A percentile compares a stretch with the other conserved stretches of the same genome.
Conservation (phyloP, 2,888 invertebrate genomes). For the Euplexia lucipara region DNA sequence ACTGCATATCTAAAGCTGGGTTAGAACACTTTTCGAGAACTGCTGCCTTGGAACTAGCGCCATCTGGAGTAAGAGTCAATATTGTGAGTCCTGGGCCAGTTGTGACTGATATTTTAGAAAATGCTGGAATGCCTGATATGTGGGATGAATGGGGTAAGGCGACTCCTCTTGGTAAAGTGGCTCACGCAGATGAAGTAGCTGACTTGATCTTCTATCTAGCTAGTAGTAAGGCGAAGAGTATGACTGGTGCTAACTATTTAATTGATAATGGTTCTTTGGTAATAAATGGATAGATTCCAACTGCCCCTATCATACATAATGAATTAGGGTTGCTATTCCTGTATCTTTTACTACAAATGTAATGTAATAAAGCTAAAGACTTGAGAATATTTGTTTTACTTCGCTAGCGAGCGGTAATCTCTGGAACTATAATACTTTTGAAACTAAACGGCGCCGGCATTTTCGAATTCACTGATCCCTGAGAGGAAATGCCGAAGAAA, state of each 20-base stretch:
- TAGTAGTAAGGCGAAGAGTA: constrained; percentile 46
- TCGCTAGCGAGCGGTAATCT: too few relatives aligned
- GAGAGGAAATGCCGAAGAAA: too few relatives aligned
- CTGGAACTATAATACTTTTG: too few relatives aligned
- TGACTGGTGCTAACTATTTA: constrained; percentile 37
- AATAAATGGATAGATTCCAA: constrained; percentile 3
- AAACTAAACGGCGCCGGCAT: too few relatives aligned
- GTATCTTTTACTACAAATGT: too few relatives aligned
- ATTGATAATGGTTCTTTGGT: constrained; percentile 40
- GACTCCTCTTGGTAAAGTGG: constrained; percentile 23
- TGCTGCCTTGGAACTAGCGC: constrained; percentile 92
- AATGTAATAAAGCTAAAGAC: too few relatives aligned
- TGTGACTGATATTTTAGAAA: constrained; percentile 66
- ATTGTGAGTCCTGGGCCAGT: constrained; percentile 94
- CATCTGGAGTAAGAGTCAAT: constrained; percentile 92
- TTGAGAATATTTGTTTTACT: too few relatives aligned
- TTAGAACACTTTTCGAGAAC: constrained; percentile 93
- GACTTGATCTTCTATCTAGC: constrained; percentile 43
- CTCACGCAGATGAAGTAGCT: constrained; percentile 34
- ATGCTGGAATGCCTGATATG: constrained; percentile 32
- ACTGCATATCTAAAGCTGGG: constrained; percentile 46
- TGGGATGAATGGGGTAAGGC: constrained; percentile 24
- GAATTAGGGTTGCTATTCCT: not conserved
- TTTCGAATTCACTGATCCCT: too few relatives aligned
- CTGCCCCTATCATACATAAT: too few relatives aligned